These are phyloP conservation scores for Coleophora deauratella DNA, from an alignment of 2,888 invertebrate genomes.

Conservation along the genomic window DNA sequence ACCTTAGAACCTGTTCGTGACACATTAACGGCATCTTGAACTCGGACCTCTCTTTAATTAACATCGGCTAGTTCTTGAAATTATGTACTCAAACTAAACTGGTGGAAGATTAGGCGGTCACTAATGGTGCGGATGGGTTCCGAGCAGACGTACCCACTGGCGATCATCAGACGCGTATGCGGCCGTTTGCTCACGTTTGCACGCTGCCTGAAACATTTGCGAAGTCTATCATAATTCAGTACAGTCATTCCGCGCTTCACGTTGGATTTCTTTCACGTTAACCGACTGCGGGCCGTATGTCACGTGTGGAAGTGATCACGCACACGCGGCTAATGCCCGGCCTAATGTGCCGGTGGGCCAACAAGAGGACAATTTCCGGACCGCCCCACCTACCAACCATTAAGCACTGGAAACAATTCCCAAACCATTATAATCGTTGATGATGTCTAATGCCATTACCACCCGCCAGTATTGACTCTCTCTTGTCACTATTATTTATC, in stretches of 20 bases:
- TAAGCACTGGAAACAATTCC: slow-evolving; percentile 63
- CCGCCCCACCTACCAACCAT: slow-evolving; percentile 59
- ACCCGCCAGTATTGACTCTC: slow-evolving; percentile 40
- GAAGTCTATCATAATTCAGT: slow-evolving; percentile 26
- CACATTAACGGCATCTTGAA: slow-evolving; percentile 52
- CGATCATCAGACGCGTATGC: not conserved
- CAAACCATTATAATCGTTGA: slow-evolving; percentile 60
- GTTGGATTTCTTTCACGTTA: slow-evolving; percentile 20
- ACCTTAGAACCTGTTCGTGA: slow-evolving; percentile 30
- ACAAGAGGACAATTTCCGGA: slow-evolving; percentile 70
- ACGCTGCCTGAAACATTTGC: slow-evolving; percentile 21
- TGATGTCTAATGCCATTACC: slow-evolving; percentile 39
- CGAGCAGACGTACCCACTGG: slow-evolving; percentile 6
- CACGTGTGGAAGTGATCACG: slow-evolving; percentile 48
- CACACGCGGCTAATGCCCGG: slow-evolving; percentile 37
- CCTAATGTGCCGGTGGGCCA: slow-evolving; percentile 59
- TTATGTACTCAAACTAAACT: slow-evolving; percentile 70
- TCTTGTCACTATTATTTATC: slow-evolving; percentile 32
- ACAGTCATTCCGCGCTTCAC: slow-evolving; percentile 36
- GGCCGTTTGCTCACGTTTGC: slow-evolving; percentile 31
- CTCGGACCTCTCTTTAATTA: slow-evolving; percentile 60
- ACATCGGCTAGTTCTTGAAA: slow-evolving; percentile 67
- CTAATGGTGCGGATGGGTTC: slow-evolving; percentile 51
- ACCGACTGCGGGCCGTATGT: slow-evolving; percentile 32
- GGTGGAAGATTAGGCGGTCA: slow-evolving; percentile 62